Base-by-base conservation (phyloP, 2,113 vertebrate species). In the Scomber scombrus region DNA sequence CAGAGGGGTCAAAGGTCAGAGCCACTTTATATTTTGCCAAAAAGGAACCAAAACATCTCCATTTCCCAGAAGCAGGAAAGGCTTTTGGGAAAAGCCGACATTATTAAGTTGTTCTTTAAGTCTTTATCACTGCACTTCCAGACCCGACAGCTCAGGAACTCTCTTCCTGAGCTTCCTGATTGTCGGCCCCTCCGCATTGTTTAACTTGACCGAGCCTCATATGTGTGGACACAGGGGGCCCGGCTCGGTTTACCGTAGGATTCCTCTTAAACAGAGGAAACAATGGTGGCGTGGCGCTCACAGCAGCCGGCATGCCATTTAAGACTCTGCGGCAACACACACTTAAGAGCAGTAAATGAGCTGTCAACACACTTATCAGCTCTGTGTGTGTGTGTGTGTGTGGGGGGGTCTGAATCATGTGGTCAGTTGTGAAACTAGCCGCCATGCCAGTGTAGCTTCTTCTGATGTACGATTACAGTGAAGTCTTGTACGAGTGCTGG, bases 131-230 rank as follows among this genome's bases (percentile, higher is more conserved):
- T 14, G 18, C 0, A 2, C 34, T 86, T 88, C 79, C 34, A 40
- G 34, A 7, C 34, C 7, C 34, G 9, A 7, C 34, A 4, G 18
- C 52, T 46, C 50, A 46, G 51, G 40, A 75, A 56, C 40, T 10
- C 81, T 77, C 77, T 86, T 76, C 77, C 68, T 72, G 72, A 69
- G 34, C 77, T 86, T 76, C 77, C 68, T 72, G 72, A 71, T 26
- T 49, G 57, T 26, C 57, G 16, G 43, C 74, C n/a, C 31, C 64
- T 71, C 85, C 9, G 49, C 64, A 52, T 64, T 87, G 82, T 91
- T 88, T 71, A 57, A 78, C 85, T 71, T 63, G 68, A 74, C 72
- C 6, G 47, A 73, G 78, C 52, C 62, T 82, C 70, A 57, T 19
- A 12, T 55, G 15, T 79, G 51, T 66, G 47, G 84, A 86, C 84